Percentiles rank a stretch among this genome's conserved stretches.
phyloP scores from a whole-genome alignment of 1,140 invertebrate species.

The Armadillidium nasatum region DNA sequence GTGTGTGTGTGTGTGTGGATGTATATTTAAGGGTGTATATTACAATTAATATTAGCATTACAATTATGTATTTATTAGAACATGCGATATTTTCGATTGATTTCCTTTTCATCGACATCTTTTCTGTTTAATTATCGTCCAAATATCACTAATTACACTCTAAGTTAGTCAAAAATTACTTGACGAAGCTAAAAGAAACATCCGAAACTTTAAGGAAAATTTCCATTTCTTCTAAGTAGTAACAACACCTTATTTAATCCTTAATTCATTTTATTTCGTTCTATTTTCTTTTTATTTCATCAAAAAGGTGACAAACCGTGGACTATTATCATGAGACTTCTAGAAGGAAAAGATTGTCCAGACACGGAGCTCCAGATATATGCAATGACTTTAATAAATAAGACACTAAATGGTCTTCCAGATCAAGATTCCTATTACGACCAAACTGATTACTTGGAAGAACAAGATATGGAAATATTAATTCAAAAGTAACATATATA shows the following conservation, averaged over 20 bases:
- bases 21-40: too few species aligned
- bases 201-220: too few species aligned
- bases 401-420: conserved; percentile 88
- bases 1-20: too few species aligned
- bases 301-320: conserved; percentile 60
- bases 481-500: conserved; percentile 62
- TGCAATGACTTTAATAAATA: conserved; percentile 94
- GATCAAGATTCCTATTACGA: conserved; percentile 98
- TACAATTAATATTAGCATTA: too few species aligned
- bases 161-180: too few species aligned
- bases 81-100: too few species aligned
- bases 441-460: conserved; percentile 91
- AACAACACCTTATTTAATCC: background rate
- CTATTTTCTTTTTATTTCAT: conserved; percentile 7
- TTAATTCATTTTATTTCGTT: background rate
- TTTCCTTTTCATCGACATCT: too few species aligned
- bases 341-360: conserved; percentile 89
- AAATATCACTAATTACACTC: too few species aligned
- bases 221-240: background rate
- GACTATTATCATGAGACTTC: conserved; percentile 80
- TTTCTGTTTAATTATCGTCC: too few species aligned
- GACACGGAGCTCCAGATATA: conserved; percentile 95
- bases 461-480: conserved; percentile 90
- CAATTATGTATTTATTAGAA: too few species aligned
- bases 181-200: too few species aligned